phyloP scores from a whole-genome alignment of 23 tunicate species.

The Clavelina lepadiformis region DNA sequence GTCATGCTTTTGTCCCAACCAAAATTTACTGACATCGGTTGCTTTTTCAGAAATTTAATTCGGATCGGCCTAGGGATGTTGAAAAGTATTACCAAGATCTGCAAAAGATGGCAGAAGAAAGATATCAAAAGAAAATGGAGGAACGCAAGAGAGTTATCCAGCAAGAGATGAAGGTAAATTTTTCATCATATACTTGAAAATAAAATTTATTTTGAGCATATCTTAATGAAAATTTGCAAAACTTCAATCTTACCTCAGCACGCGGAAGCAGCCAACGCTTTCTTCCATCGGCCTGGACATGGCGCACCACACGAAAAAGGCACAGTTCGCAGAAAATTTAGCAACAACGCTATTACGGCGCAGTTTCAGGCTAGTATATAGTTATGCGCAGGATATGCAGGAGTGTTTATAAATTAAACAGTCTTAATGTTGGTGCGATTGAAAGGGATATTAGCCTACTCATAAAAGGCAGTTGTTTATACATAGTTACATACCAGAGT shows the following conservation, averaged over 20 bases:
- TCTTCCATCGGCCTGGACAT: constrained; percentile 42
- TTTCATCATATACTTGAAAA: too few species aligned
- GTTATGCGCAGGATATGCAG: too few species aligned
- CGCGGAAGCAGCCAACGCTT: constrained; percentile 1
- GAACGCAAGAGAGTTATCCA: constrained; percentile 62
- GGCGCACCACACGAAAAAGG: constrained; percentile 47
- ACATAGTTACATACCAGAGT: too few species aligned
- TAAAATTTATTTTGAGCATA: neutral
- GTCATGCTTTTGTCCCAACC: neutral
- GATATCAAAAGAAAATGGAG: constrained; percentile 47
- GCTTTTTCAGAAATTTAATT: constrained; percentile 45
- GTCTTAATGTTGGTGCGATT: too few species aligned
- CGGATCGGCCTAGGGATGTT: constrained; percentile 62
- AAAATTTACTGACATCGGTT: neutral
- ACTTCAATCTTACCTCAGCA: constrained; percentile 18
- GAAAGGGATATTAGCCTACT: too few species aligned
- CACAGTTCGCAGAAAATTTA: constrained; percentile 29
- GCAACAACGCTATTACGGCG: constrained; percentile 43
- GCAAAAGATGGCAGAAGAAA: constrained; percentile 71
- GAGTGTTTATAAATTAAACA: too few species aligned
- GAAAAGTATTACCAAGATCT: constrained; percentile 69
- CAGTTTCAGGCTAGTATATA: constrained; percentile 31
- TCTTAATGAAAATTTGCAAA: neutral
- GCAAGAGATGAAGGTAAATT: constrained; percentile 74
- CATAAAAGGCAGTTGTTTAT: too few species aligned